These are phyloP conservation scores for Xiphydria camelus DNA, from an alignment of 2,888 invertebrate genomes.

Conservation along the genomic window DNA sequence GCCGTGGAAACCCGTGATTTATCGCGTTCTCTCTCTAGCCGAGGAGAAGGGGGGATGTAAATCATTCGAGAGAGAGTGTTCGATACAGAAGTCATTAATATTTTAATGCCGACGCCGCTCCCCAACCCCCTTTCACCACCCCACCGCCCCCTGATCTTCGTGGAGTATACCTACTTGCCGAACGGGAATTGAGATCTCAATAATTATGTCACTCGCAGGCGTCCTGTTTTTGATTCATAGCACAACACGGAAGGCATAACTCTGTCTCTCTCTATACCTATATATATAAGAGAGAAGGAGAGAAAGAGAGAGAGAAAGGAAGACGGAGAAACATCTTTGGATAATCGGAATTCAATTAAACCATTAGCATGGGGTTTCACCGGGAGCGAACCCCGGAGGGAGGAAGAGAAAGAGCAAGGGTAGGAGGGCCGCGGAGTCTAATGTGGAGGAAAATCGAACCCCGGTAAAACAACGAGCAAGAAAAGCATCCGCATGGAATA, in stretches of 20 bases:
- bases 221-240: conserved; percentile 53
- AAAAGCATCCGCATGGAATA: conserved; percentile 4
- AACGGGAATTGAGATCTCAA: conserved; percentile 48
- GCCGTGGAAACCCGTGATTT: too few species aligned
- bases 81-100: conserved; percentile 35
- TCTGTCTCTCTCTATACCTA: not conserved
- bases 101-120: conserved; percentile 44
- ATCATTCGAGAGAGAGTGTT: too few species aligned
- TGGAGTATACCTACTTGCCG: conserved; percentile 31
- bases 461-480: conserved; percentile 25
- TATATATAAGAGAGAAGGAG: not conserved
- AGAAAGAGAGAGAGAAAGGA: too few species aligned
- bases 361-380: conserved; percentile 40
- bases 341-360: conserved; percentile 58
- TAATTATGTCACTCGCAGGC: conserved; percentile 51
- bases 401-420: conserved; percentile 7
- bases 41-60: too few species aligned
- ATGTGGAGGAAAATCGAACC: conserved; percentile 40
- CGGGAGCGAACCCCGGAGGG: conserved; percentile 9
- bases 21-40: too few species aligned
- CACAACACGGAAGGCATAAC: conserved; percentile 33
- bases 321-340: conserved; percentile 42
- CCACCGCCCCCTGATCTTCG: too few species aligned
- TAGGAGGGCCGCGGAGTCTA: conserved; percentile 23
- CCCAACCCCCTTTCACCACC: too few species aligned